Evolutionary conservation across 2,797 vertebrate species (phyloP).

Genomic region (Alosa sapidissima): DNA sequence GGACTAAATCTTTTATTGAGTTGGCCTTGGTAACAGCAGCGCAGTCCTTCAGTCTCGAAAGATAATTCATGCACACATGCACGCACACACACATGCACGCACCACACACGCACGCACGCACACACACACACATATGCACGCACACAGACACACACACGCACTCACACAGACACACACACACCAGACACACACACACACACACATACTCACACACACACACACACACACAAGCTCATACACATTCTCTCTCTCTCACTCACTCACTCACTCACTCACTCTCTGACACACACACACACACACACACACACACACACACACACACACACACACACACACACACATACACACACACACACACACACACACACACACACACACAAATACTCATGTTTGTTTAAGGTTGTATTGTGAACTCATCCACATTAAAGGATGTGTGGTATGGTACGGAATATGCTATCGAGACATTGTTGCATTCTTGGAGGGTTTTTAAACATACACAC

Average conservation of each 20-base stretch:
- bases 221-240: neutral
- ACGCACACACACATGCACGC: neutral
- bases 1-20: neutral
- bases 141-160: neutral
- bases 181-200: neutral
- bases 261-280: no score
- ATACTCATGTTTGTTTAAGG: neutral
- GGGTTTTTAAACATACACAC: no score
- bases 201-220: neutral
- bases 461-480: no score
- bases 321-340: no score
- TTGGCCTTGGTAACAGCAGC: neutral
- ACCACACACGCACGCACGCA: neutral
- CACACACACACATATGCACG: neutral
- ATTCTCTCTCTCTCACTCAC: neutral
- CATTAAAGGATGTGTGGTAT: no score
- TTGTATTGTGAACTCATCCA: neutral
- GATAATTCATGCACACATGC: neutral
- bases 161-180: neutral
- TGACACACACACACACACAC: no score
- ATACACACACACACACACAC: no score
- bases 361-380: no score
- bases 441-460: no score
- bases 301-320: no score
- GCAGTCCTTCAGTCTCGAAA: neutral